Evolutionary conservation across 2,888 invertebrate species (phyloP).

Genomic region (Eilema caniola): DNA sequence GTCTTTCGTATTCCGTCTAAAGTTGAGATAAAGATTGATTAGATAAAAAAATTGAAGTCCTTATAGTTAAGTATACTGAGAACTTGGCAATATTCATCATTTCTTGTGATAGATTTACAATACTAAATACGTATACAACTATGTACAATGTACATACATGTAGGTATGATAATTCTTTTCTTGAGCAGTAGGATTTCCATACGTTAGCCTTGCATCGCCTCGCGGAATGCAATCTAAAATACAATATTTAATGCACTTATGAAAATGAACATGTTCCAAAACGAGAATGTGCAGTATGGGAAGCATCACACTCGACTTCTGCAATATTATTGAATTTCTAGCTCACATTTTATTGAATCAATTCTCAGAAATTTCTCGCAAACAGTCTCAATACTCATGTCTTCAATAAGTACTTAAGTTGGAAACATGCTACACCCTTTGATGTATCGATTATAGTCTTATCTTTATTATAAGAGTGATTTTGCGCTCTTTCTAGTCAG

Average conservation of each 20-base stretch:
- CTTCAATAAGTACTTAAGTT: not conserved
- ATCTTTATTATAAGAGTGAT: not conserved
- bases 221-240: not conserved
- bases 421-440: not conserved
- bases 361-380: not conserved
- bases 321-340: not conserved
- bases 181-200: not conserved
- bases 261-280: not conserved
- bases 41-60: not conserved
- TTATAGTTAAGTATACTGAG: not conserved
- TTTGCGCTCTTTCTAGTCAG: not conserved
- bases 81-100: not conserved
- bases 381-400: not conserved
- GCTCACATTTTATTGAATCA: not conserved
- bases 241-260: conserved; percentile 1
- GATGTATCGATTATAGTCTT: not conserved
- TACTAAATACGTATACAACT: not conserved
- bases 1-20: not conserved
- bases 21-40: not conserved
- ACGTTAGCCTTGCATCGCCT: conserved; percentile 8
- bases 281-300: not conserved
- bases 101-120: not conserved
- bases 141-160: not conserved
- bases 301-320: not conserved
- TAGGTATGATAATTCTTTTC: not conserved